Base-by-base conservation (phyloP, 2,113 vertebrate species). In the Elephas maximus region DNA sequence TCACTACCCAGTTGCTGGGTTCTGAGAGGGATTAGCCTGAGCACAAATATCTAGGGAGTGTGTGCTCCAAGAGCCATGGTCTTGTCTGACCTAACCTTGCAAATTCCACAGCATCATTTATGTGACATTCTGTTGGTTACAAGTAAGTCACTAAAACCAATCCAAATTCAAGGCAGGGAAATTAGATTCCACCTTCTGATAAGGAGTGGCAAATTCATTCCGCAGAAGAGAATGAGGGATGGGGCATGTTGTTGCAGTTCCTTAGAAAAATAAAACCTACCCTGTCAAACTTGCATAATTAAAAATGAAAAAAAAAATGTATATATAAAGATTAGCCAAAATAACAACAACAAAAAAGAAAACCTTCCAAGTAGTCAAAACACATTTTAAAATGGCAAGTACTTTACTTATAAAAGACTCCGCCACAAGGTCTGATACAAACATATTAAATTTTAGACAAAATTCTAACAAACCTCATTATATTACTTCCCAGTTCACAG, bases 401-500 rank as follows among this genome's bases (percentile, higher is more conserved):
- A 7, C 21, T 92, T 90, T 78, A 53, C 12, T 91, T 24, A 71
- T 33, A 63, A 77, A 95, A 65, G 9, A 21, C n/a, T 79, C 10
- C 24, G 33, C 45, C 37, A 6, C 0, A 41, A 81, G 23, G 28
- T n/a, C 83, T 62, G 71, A 92, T 79, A 90, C 15, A 90, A 74
- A 95, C 76, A 51, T 73, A 67, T 95, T 95, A 89, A 12, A 73
- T 95, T 95, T 92, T 74, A 96, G 81, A 71, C 17, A 45, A 86
- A 96, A 88, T 79, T 96, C 74, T 91, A 95, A 95, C 67, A 86
- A 94, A 93, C 44, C 60, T 96, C 71, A 77, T 96, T 93, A 73
- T 90, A n/a, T 92, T 89, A 97, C 88, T 96, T 96, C 84, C 97
- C 88, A 96, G 95, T 90, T 96, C 92, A 84, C 44, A 77, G 84